Evolutionary conservation across 2,113 vertebrate species (phyloP).

Genomic region (Orycteropus afer): DNA sequence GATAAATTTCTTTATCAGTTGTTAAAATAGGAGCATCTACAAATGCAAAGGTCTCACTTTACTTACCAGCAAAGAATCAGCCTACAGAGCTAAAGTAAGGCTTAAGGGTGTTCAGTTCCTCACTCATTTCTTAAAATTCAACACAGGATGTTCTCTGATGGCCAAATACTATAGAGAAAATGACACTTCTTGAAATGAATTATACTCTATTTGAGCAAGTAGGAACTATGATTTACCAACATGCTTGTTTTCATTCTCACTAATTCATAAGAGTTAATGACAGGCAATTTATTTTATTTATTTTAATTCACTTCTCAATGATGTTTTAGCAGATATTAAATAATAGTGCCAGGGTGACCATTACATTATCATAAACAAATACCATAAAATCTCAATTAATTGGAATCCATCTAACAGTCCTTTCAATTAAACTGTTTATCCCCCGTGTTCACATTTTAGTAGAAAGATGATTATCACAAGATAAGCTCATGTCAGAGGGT

Average conservation of each 20-base stretch:
- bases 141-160: neutral
- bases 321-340: conserved; percentile 54
- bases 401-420: conserved; percentile 37
- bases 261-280: conserved; percentile 57
- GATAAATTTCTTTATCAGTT: conserved; percentile 35
- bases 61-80: conserved; percentile 5
- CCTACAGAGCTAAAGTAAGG: neutral
- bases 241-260: conserved; percentile 30
- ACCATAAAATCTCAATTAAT: conserved; percentile 59
- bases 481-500: conserved; percentile 17
- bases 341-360: conserved; percentile 21
- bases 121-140: conserved; percentile 5
- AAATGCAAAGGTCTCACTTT: conserved; percentile 11
- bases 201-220: neutral
- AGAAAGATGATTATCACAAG: conserved; percentile 9
- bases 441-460: conserved; percentile 36
- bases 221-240: conserved; percentile 9
- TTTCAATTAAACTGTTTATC: conserved; percentile 34
- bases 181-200: conserved; percentile 21
- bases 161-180: neutral
- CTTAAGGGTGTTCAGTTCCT: neutral
- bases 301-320: conserved; percentile 33
- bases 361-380: conserved; percentile 53
- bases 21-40: neutral
- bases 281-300: conserved; percentile 50